A percentile compares a stretch with the other conserved stretches of the same genome.
phyloP scores from a whole-genome alignment of 2,797 vertebrate species.

The Philypnodon macrostomus region DNA sequence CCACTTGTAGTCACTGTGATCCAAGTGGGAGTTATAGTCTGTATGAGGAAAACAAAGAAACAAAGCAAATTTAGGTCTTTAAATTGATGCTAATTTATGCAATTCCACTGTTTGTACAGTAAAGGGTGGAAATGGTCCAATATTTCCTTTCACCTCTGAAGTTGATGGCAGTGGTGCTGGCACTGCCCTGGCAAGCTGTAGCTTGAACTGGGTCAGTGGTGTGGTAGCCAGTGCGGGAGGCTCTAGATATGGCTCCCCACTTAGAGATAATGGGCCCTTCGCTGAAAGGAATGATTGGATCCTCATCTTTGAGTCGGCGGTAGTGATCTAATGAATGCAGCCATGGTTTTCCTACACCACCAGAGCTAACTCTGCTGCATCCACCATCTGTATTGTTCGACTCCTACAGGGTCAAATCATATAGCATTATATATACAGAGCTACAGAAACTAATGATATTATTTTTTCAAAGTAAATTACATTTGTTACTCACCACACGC shows the following conservation, averaged over 20 bases:
- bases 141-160: slow-evolving; percentile 84
- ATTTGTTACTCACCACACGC: slow-evolving; percentile 49
- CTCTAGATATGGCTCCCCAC: slow-evolving; percentile 96
- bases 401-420: slow-evolving; percentile 61
- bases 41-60: slow-evolving; percentile 7
- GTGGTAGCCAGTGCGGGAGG: slow-evolving; percentile 91
- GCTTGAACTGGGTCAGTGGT: slow-evolving; percentile 93
- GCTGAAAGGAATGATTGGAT: slow-evolving; percentile 95
- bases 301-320: slow-evolving; percentile 89
- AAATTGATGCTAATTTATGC: too few relatives aligned
- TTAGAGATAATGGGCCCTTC: slow-evolving; percentile 98
- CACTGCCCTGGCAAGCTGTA: slow-evolving; percentile 89
- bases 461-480: neutral
- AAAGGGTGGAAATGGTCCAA: neutral
- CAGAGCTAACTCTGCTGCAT: slow-evolving; percentile 40
- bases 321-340: slow-evolving; percentile 87
- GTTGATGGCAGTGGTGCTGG: slow-evolving; percentile 89
- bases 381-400: slow-evolving; percentile 69
- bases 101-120: neutral
- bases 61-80: too few relatives aligned
- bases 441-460: neutral
- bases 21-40: slow-evolving; percentile 90
- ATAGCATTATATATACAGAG: neutral
- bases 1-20: slow-evolving; percentile 89
- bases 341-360: slow-evolving; percentile 80